Percentiles rank a stretch among this genome's conserved stretches.
These are phyloP conservation scores for Neria commutata DNA, from an alignment of 2,888 invertebrate genomes.

Conservation along the genomic window DNA sequence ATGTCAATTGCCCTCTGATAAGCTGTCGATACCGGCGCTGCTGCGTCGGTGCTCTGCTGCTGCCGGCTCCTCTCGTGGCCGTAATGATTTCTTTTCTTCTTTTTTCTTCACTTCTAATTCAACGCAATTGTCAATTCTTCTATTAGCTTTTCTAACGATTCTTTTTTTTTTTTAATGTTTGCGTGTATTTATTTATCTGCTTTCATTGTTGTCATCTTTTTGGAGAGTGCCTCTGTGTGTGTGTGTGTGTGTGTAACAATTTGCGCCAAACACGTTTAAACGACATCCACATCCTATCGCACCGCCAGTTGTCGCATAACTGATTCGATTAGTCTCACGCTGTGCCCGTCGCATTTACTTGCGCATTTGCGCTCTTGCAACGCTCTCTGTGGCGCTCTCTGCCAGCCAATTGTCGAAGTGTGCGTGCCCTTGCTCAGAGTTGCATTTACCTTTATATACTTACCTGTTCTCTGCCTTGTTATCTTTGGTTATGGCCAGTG, in stretches of 20 bases:
- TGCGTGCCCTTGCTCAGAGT: too few species aligned
- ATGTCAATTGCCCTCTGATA: slow-evolving; percentile 33
- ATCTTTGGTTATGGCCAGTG: too few species aligned
- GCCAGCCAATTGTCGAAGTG: neutral
- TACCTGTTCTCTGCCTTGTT: too few species aligned
- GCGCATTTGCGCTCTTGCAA: slow-evolving; percentile 2
- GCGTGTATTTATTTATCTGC: too few species aligned
- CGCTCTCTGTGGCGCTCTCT: slow-evolving; percentile 21
- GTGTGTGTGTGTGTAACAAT: neutral
- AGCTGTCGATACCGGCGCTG: slow-evolving; percentile 25
- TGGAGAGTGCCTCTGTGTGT: neutral
- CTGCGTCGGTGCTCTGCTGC: slow-evolving; percentile 1
- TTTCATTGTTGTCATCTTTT: neutral
- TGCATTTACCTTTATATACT: too few species aligned
- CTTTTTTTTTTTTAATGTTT: slow-evolving; percentile 3
- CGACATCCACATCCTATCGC: slow-evolving; percentile 58
- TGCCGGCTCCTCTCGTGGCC: slow-evolving; percentile 8
- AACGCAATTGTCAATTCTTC: slow-evolving; percentile 4
- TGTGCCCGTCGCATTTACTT: slow-evolving; percentile 8
- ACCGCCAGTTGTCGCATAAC: slow-evolving; percentile 71
- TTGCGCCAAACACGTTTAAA: slow-evolving; percentile 38
- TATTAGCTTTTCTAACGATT: neutral
- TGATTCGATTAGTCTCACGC: slow-evolving; percentile 51
- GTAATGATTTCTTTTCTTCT: neutral
- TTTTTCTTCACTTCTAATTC: slow-evolving; percentile 8